phyloP scores from a whole-genome alignment of 2,113 vertebrate species.

The Takifugu bimaculatus region DNA sequence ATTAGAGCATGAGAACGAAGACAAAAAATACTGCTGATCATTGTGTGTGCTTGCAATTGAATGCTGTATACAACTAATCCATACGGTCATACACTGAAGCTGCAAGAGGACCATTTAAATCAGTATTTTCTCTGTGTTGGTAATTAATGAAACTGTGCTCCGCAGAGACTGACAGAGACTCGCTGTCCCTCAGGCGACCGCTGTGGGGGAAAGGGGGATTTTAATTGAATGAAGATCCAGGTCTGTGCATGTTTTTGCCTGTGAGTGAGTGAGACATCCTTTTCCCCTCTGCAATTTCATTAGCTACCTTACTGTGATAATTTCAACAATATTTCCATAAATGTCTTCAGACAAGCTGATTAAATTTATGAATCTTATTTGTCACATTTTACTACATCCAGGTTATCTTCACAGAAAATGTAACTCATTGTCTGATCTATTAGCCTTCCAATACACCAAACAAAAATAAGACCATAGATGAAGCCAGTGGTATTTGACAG shows the following conservation, averaged over 20 bases:
- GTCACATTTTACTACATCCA: too few species aligned
- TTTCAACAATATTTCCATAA: too few species aligned
- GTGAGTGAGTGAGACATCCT: constrained; percentile 24
- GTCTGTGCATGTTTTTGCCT: constrained; percentile 26
- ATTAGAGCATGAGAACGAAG: constrained; percentile 42
- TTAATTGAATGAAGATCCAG: constrained; percentile 50
- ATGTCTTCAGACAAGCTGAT: too few species aligned
- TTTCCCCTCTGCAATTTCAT: constrained; percentile 5
- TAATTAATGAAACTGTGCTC: constrained; percentile 33
- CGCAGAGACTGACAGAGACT: constrained; percentile 36
- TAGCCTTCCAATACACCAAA: too few species aligned
- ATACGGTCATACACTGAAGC: neutral
- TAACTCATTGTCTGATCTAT: too few species aligned
- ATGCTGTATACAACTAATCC: neutral
- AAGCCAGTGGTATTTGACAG: too few species aligned
- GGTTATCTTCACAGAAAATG: too few species aligned
- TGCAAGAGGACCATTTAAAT: neutral
- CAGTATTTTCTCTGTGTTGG: constrained; percentile 2
- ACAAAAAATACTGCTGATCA: constrained; percentile 11
- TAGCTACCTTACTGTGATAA: neutral
- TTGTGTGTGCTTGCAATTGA: constrained; percentile 2
- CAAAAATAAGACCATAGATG: too few species aligned
- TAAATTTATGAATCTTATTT: too few species aligned
- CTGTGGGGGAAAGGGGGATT: constrained; percentile 48
- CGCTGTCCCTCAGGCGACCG: constrained; percentile 45